Evolutionary conservation across 2,888 invertebrate species (phyloP).

Genomic region (Liposcelis brunnea): DNA sequence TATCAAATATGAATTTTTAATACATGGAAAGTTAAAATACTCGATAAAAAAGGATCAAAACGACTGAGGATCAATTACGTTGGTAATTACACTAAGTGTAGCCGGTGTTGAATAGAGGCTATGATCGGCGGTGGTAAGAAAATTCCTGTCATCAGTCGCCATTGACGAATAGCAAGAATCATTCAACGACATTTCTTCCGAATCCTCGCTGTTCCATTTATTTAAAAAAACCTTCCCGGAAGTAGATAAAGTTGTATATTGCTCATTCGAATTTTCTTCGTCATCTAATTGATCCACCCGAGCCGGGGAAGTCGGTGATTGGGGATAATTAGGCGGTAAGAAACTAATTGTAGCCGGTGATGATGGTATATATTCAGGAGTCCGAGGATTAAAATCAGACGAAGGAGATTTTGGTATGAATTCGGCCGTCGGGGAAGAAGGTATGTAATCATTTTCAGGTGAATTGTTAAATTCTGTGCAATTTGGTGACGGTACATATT

Average conservation of each 20-base stretch:
- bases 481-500: too few species aligned
- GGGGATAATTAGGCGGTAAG: not conserved
- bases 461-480: not conserved
- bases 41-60: slow-evolving; percentile 3
- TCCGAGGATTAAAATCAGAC: not conserved
- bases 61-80: slow-evolving; percentile 7
- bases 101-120: slow-evolving; percentile 4
- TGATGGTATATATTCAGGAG: too few species aligned
- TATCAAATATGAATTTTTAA: too few species aligned
- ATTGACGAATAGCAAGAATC: slow-evolving; percentile 4
- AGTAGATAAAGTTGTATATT: slow-evolving; percentile 5
- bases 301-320: too few species aligned
- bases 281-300: not conserved
- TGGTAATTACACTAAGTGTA: slow-evolving; percentile 7
- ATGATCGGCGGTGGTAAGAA: slow-evolving; percentile 6
- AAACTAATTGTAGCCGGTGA: slow-evolving; percentile 2
- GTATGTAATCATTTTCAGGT: not conserved
- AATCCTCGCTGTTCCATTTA: slow-evolving; percentile 5
- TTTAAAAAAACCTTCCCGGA: slow-evolving; percentile 5
- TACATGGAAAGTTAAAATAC: too few species aligned
- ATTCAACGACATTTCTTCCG: slow-evolving; percentile 2
- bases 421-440: slow-evolving; percentile 3
- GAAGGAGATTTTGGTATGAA: slow-evolving; percentile 1
- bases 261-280: not conserved
- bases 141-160: slow-evolving; percentile 1